phyloP scores from a whole-genome alignment of 1,140 invertebrate genomes.

The Heliconius hewitsoni region DNA sequence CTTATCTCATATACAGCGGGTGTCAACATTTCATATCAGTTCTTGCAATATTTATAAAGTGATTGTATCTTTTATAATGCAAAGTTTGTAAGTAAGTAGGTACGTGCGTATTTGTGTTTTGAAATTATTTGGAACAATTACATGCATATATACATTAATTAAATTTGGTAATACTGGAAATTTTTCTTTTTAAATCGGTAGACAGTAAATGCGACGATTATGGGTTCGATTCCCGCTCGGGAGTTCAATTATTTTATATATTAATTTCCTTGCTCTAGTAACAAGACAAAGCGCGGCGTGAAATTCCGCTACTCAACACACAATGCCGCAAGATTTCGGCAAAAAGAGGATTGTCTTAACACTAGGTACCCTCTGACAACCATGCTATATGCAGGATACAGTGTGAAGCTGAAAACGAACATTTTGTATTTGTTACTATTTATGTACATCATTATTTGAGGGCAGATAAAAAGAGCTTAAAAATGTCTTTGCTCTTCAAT shows the following conservation, averaged over 20 bases:
- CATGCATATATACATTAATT: slow-evolving; percentile 19
- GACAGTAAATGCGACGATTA: too few species aligned
- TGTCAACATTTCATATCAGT: slow-evolving; percentile 23
- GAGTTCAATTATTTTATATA: neutral
- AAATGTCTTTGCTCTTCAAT: too few species aligned
- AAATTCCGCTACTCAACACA: neutral
- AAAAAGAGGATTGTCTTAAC: neutral
- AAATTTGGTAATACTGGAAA: neutral
- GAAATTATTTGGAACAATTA: slow-evolving; percentile 31
- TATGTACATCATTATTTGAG: too few species aligned
- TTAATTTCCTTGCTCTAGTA: neutral
- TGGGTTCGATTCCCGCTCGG: neutral
- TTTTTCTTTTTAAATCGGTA: too few species aligned
- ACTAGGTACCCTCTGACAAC: neutral
- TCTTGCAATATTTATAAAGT: slow-evolving; percentile 29
- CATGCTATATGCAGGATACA: neutral
- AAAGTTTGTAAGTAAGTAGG: slow-evolving; percentile 7
- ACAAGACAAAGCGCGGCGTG: too few species aligned
- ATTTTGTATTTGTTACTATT: too few species aligned
- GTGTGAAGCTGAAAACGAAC: neutral
- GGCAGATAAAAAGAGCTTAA: too few species aligned
- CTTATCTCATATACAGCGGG: slow-evolving; percentile 4
- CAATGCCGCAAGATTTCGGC: neutral
- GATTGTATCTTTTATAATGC: slow-evolving; percentile 28
- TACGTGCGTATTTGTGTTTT: slow-evolving; percentile 24